A percentile compares a stretch with the other conserved stretches of the same genome.
These are phyloP conservation scores for Jacana jacana DNA, from an alignment of 2,113 vertebrate species.

Conservation along the genomic window DNA sequence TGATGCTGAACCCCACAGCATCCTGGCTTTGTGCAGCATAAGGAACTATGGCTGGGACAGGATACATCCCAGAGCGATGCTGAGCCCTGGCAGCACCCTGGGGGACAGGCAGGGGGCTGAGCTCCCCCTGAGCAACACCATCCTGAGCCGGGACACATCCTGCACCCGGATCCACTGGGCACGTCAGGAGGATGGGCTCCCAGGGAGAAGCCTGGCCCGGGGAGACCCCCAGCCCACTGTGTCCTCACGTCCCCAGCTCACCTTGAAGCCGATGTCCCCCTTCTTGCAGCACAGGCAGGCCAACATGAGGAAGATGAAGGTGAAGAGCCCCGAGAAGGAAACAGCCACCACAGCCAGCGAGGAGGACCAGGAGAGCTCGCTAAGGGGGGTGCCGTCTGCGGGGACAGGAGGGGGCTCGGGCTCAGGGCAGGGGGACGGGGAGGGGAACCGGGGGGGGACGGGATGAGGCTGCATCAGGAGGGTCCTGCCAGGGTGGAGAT, in stretches of 20 bases:
- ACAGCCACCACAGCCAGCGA: conserved; percentile 88
- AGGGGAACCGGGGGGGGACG: rapidly evolving
- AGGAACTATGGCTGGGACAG: not conserved
- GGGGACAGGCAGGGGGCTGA: not conserved
- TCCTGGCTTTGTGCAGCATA: too few species aligned
- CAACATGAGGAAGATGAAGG: conserved; percentile 94
- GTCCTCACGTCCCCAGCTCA: conserved; percentile 59
- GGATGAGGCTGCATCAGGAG: not conserved
- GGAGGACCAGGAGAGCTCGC: conserved; percentile 90
- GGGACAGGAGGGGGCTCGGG: conserved; percentile 7
- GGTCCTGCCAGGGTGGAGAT: not conserved
- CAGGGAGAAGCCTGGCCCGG: not conserved
- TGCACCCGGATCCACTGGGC: not conserved
- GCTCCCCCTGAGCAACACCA: rapidly evolving
- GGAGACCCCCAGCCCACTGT: not conserved
- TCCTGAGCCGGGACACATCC: not conserved
- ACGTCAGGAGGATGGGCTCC: rapidly evolving
- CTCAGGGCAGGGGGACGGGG: not conserved
- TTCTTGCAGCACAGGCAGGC: conserved; percentile 97
- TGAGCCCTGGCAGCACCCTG: not conserved
- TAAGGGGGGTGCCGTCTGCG: conserved; percentile 88
- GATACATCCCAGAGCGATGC: not conserved
- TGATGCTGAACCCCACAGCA: not conserved
- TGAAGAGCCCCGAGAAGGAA: conserved; percentile 91
- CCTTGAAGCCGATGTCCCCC: conserved; percentile 91